Evolutionary conservation across 2,888 invertebrate genomes (phyloP).

Genomic region (Cerceris rybyensis): DNA sequence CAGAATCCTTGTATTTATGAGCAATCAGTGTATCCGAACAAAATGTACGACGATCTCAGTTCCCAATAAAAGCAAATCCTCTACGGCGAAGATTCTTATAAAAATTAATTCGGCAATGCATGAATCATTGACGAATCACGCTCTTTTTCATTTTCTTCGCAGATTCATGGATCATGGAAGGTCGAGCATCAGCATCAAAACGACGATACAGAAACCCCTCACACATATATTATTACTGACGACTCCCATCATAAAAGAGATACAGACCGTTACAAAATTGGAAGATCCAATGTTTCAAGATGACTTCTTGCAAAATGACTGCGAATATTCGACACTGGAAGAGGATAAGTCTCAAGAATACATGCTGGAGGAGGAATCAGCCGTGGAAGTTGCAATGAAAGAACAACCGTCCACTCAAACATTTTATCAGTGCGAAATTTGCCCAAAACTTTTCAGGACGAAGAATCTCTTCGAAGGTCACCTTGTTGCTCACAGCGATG

Average conservation of each 20-base stretch:
- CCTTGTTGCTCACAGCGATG: slow-evolving; percentile 74
- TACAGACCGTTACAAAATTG: neutral
- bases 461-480: slow-evolving; percentile 76
- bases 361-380: neutral
- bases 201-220: slow-evolving; percentile 14
- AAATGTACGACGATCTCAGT: slow-evolving; percentile 24
- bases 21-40: slow-evolving; percentile 19
- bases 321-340: neutral
- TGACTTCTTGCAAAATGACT: neutral
- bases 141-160: slow-evolving; percentile 66
- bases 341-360: neutral
- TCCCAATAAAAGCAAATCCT: slow-evolving; percentile 45
- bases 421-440: slow-evolving; percentile 69
- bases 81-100: slow-evolving; percentile 31
- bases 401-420: slow-evolving; percentile 14
- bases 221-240: neutral
- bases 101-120: slow-evolving; percentile 17
- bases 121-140: slow-evolving; percentile 38
- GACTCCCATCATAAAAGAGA: neutral
- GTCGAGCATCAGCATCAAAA: slow-evolving; percentile 26
- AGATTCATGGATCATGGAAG: slow-evolving; percentile 47
- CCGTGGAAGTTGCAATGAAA: neutral
- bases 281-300: neutral
- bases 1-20: neutral
- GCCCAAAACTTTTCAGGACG: slow-evolving; percentile 70